Conservation (phyloP, 92 coral and sea anemone species). For the Palythoa heliodiscus region DNA sequence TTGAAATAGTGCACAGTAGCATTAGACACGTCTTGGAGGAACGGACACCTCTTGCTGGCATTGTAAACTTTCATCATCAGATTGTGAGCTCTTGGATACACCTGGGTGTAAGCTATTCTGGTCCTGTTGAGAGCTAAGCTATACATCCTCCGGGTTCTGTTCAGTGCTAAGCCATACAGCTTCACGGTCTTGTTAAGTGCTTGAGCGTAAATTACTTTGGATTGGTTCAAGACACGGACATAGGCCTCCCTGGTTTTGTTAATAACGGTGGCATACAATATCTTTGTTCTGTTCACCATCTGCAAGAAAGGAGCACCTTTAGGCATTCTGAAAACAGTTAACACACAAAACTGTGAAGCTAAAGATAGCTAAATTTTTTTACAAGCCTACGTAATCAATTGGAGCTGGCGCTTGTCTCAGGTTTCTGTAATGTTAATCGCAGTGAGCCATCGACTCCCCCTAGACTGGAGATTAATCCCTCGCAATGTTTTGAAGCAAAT, state of each 20-base stretch:
- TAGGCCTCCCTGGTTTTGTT: conserved; percentile 55
- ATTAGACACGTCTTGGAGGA: conserved; percentile 31
- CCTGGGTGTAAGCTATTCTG: conserved; percentile 11
- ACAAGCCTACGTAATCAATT: too few relatives aligned
- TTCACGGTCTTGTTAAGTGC: conserved; percentile 22
- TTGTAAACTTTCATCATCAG: conserved; percentile 49
- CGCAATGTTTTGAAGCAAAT: too few relatives aligned
- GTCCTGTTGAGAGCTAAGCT: conserved; percentile 8
- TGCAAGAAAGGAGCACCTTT: neutral
- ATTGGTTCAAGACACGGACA: conserved; percentile 25
- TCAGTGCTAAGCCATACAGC: conserved; percentile 10
- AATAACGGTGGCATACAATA: conserved; percentile 14
- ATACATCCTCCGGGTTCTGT: conserved; percentile 25
- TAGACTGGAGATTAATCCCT: too few relatives aligned
- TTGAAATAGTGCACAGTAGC: conserved; percentile 55
- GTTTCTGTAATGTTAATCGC: too few relatives aligned
- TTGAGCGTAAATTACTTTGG: conserved; percentile 19
- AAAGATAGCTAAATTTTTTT: neutral
- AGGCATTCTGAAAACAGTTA: neutral
- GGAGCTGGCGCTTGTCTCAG: too few relatives aligned
- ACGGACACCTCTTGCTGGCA: conserved; percentile 27
- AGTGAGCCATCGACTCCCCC: too few relatives aligned
- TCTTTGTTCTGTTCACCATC: conserved; percentile 25
- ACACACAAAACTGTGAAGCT: neutral
- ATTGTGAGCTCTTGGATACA: conserved; percentile 44